Conservation (phyloP, 2,888 invertebrate species). For the Cecidostiba fungosa region DNA sequence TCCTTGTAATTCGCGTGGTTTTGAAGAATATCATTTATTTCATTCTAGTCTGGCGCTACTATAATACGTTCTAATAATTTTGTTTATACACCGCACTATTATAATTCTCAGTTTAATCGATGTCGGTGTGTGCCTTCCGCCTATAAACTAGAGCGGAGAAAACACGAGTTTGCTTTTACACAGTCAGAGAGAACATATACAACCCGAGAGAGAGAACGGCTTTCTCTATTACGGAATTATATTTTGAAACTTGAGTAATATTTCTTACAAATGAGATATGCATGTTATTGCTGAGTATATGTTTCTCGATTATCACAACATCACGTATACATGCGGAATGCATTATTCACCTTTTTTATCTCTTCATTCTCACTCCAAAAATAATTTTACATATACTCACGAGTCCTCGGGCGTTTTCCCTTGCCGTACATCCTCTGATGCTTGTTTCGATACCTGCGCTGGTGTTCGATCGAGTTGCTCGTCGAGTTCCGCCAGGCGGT, state of each 20-base stretch:
- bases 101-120: constrained; percentile 14
- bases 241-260: neutral
- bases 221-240: neutral
- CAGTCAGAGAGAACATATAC: neutral
- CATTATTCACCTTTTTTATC: too few species aligned
- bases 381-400: constrained; percentile 69
- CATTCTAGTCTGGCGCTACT: neutral
- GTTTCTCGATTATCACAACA: neutral
- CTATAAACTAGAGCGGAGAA: neutral
- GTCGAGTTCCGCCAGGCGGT: constrained; percentile 65
- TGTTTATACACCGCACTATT: neutral
- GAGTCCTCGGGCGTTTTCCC: constrained; percentile 74
- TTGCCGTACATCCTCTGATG: constrained; percentile 75
- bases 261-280: neutral
- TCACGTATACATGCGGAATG: too few species aligned
- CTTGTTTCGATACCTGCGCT: constrained; percentile 75
- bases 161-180: neutral
- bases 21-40: neutral
- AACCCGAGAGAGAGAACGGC: neutral
- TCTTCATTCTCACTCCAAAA: too few species aligned
- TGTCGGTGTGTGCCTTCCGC: neutral
- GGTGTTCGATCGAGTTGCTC: constrained; percentile 67
- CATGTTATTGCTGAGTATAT: neutral
- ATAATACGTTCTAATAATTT: neutral
- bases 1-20: neutral